Conservation (phyloP, 1,140 invertebrate genomes). For the Acromyrmex heyeri region DNA sequence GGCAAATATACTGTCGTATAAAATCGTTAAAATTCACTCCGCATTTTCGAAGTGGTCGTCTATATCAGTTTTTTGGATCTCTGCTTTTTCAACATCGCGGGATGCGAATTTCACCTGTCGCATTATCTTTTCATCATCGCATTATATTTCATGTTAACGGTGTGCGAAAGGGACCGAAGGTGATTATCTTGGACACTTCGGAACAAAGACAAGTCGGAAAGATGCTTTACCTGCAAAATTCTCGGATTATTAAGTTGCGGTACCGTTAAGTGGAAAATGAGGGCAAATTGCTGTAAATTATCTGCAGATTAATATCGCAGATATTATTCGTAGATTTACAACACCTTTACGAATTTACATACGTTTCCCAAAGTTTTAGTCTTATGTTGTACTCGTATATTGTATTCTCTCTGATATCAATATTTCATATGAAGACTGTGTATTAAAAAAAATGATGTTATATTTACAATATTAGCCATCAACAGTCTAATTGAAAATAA, state of each 20-base stretch:
- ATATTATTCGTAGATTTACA: background rate
- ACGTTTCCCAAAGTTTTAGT: background rate
- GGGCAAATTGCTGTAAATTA: constrained; percentile 33
- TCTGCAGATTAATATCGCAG: constrained; percentile 9
- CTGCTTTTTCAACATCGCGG: background rate
- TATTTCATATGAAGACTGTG: background rate
- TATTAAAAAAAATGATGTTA: no score
- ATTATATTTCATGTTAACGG: constrained; percentile 38
- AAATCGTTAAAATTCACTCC: constrained; percentile 2
- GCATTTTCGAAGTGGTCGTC: background rate
- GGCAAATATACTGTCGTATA: background rate
- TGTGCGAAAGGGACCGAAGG: background rate
- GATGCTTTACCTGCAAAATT: constrained; percentile 1
- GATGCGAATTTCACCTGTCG: constrained; percentile 32
- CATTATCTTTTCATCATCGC: constrained; percentile 9
- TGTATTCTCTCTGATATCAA: background rate
- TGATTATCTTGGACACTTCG: constrained; percentile 12
- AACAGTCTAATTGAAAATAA: no score
- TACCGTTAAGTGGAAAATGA: constrained; percentile 40
- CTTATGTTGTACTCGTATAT: background rate
- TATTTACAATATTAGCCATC: no score
- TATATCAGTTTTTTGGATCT: constrained; percentile 15
- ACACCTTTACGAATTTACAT: constrained; percentile 31
- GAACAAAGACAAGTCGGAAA: constrained; percentile 35
- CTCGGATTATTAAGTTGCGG: background rate